These are phyloP conservation scores for Polydrusus pterygomalis DNA, from an alignment of 2,888 invertebrate species.

Conservation along the genomic window DNA sequence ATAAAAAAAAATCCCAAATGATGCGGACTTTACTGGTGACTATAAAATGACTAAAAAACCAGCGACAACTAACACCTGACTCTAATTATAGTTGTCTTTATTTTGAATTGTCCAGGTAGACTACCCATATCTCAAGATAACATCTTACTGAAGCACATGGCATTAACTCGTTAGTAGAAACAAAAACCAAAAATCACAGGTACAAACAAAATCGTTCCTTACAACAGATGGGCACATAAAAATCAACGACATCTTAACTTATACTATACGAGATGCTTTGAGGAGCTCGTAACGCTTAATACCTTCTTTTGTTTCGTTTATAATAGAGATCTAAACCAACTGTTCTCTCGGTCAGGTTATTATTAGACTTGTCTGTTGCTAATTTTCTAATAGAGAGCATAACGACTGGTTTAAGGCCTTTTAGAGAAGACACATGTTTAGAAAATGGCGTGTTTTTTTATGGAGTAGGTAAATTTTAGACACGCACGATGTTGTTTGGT, in stretches of 20 bases:
- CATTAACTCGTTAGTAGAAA: slow-evolving; percentile 24
- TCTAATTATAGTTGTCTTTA: slow-evolving; percentile 9
- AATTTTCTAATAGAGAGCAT: slow-evolving; percentile 51
- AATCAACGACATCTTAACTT: slow-evolving; percentile 26
- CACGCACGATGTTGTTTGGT: slow-evolving; percentile 21
- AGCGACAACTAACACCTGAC: slow-evolving; percentile 2
- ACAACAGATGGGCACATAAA: slow-evolving; percentile 31
- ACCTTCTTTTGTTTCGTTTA: slow-evolving; percentile 46
- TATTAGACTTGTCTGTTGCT: slow-evolving; percentile 40
- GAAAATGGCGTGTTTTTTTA: slow-evolving; percentile 32
- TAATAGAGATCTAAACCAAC: slow-evolving; percentile 56
- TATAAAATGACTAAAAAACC: not conserved
- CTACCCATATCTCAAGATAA: slow-evolving; percentile 18
- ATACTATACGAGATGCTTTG: slow-evolving; percentile 11
- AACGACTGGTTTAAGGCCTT: slow-evolving; percentile 44
- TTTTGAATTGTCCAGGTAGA: slow-evolving; percentile 24
- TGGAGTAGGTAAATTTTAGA: slow-evolving; percentile 38
- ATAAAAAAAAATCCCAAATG: too few relatives aligned
- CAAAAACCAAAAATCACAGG: slow-evolving; percentile 23
- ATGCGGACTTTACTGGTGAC: too few relatives aligned
- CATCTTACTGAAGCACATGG: slow-evolving; percentile 19
- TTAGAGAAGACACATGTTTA: slow-evolving; percentile 6
- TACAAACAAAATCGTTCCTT: slow-evolving; percentile 19
- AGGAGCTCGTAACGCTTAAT: slow-evolving; percentile 43
- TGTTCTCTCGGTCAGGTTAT: slow-evolving; percentile 42